Evolutionary conservation across 2,113 vertebrate genomes (phyloP).

Genomic region (Varanus komodoensis): DNA sequence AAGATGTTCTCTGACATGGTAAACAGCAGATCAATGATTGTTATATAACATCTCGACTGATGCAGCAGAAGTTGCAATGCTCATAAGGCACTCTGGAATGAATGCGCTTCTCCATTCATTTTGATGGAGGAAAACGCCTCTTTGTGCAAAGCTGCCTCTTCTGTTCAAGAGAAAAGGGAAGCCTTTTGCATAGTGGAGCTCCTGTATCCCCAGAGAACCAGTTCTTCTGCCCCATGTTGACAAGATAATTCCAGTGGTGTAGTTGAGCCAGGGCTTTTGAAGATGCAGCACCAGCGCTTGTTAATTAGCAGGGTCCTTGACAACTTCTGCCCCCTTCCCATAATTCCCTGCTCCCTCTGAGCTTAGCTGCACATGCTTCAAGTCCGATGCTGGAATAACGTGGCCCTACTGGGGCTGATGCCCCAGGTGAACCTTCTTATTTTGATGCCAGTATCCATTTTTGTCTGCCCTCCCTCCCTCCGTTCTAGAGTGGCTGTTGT

Average conservation of each 20-base stretch:
- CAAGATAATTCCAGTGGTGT: neutral
- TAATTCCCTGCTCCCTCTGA: too few species aligned
- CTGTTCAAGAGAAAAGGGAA: neutral
- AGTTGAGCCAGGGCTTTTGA: neutral
- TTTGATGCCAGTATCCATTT: neutral
- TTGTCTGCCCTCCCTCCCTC: neutral
- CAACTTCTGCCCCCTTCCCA: too few species aligned
- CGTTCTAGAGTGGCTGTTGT: too few species aligned
- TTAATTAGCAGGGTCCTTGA: too few species aligned
- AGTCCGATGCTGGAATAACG: too few species aligned
- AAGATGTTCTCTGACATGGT: neutral
- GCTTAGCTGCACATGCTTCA: too few species aligned
- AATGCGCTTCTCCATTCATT: neutral
- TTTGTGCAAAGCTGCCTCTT: neutral
- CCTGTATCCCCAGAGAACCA: too few species aligned
- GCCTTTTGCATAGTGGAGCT: neutral
- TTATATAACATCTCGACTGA: neutral
- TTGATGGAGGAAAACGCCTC: neutral
- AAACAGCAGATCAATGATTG: neutral
- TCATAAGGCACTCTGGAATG: neutral
- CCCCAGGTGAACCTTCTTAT: too few species aligned
- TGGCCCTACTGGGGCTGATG: too few species aligned
- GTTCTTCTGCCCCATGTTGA: neutral
- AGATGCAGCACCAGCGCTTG: too few species aligned
- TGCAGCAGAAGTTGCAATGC: neutral